phyloP scores from a whole-genome alignment of 2,113 vertebrate genomes.

The Rousettus leschenaultii region DNA sequence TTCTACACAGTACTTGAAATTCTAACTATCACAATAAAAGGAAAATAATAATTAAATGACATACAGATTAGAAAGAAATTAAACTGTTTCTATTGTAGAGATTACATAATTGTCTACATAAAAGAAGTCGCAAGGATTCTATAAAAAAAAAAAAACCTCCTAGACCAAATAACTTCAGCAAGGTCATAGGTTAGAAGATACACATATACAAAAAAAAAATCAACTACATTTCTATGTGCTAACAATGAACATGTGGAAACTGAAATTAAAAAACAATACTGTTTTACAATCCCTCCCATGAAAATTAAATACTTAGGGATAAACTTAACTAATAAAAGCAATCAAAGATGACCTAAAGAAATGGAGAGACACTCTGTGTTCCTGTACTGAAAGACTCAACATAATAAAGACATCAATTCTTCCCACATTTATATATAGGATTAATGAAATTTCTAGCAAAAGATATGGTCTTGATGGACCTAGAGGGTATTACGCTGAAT shows the following conservation, averaged over 20 bases:
- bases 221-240: neutral
- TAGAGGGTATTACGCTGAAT: no score
- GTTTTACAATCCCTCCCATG: neutral
- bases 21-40: neutral
- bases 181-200: neutral
- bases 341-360: conserved; percentile 12
- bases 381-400: neutral
- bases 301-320: neutral
- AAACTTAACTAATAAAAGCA: neutral
- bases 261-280: neutral
- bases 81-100: neutral
- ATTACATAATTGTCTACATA: neutral
- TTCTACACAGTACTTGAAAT: neutral
- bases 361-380: neutral
- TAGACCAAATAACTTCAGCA: neutral
- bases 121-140: neutral
- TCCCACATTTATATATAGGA: neutral
- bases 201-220: neutral
- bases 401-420: neutral
- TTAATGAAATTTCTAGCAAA: neutral
- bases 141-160: neutral
- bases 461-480: neutral
- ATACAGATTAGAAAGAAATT: neutral
- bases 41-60: neutral
- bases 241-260: neutral